A percentile compares a stretch with the other conserved stretches of the same genome.
Evolutionary conservation across 1,140 invertebrate species (phyloP).

Genomic region (Acromyrmex charruanus): DNA sequence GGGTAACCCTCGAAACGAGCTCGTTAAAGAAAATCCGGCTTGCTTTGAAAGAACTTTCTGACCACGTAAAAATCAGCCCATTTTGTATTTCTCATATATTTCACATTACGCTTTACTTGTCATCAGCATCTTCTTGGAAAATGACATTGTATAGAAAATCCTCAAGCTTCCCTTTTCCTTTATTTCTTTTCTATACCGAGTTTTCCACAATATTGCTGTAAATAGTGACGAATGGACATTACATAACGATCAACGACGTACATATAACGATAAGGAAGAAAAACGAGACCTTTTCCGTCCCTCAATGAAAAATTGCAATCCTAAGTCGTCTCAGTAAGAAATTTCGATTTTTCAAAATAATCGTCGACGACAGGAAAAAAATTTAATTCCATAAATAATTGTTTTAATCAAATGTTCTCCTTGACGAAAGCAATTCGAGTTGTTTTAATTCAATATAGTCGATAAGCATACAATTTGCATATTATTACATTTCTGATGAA

Average conservation of each 20-base stretch:
- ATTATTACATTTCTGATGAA: conserved; percentile 16
- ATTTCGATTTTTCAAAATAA: conserved; percentile 15
- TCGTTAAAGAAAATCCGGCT: conserved; percentile 25
- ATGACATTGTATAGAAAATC: background rate
- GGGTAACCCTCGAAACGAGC: background rate
- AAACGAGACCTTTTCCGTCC: conserved; percentile 28
- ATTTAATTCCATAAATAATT: background rate
- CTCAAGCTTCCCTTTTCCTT: background rate
- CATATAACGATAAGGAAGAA: conserved; percentile 36
- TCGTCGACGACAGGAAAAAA: background rate
- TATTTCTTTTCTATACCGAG: conserved; percentile 13
- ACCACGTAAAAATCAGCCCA: conserved; percentile 27
- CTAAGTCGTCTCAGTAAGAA: background rate
- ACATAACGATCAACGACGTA: conserved; percentile 24
- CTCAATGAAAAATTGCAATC: background rate
- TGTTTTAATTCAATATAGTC: background rate
- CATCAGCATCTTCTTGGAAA: conserved; percentile 25
- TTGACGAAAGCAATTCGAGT: background rate
- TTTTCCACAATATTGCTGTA: conserved; percentile 37
- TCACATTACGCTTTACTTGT: conserved; percentile 26
- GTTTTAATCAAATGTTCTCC: background rate
- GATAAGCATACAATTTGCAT: background rate
- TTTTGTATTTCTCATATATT: background rate
- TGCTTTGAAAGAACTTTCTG: conserved; percentile 22
- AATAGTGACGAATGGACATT: conserved; percentile 38